Conservation (phyloP, 2,888 invertebrate species). For the Melanostoma scalare region DNA sequence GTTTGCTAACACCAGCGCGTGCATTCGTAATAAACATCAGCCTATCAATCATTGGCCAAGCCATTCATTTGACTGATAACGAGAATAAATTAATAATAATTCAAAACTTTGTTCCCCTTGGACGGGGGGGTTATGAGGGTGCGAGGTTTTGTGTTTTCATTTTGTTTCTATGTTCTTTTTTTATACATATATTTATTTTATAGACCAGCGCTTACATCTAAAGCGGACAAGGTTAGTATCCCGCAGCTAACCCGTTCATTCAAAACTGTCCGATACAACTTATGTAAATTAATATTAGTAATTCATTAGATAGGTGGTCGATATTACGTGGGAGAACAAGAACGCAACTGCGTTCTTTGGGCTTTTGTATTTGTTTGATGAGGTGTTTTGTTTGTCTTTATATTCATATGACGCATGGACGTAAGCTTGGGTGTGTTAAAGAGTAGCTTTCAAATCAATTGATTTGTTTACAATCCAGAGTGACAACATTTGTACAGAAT, state of each 20-base stretch:
- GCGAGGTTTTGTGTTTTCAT: not conserved
- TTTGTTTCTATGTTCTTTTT: not conserved
- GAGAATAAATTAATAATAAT: slow-evolving; percentile 64
- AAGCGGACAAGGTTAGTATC: slow-evolving; percentile 20
- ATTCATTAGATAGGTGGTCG: slow-evolving; percentile 43
- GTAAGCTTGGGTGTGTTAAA: slow-evolving; percentile 46
- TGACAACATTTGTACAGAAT: slow-evolving; percentile 34
- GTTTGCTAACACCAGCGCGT: slow-evolving; percentile 26
- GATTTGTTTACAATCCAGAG: slow-evolving; percentile 61
- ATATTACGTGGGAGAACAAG: slow-evolving; percentile 29
- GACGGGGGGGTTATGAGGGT: too few relatives aligned
- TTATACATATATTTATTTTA: too few relatives aligned
- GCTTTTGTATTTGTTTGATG: not conserved
- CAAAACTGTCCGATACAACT: slow-evolving; percentile 25
- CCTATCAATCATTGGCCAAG: slow-evolving; percentile 60
- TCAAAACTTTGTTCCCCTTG: slow-evolving; percentile 22
- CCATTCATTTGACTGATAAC: slow-evolving; percentile 61
- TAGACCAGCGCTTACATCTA: slow-evolving; percentile 14
- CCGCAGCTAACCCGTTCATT: slow-evolving; percentile 24
- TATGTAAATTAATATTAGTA: slow-evolving; percentile 56
- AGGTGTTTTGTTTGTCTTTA: slow-evolving; percentile 5
- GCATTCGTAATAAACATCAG: slow-evolving; percentile 57
- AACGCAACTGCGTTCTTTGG: not conserved
- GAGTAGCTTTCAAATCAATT: slow-evolving; percentile 60
- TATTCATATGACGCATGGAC: slow-evolving; percentile 41